These are phyloP conservation scores for Sphecodes monilicornis DNA, from an alignment of 2,888 invertebrate species.

Conservation along the genomic window DNA sequence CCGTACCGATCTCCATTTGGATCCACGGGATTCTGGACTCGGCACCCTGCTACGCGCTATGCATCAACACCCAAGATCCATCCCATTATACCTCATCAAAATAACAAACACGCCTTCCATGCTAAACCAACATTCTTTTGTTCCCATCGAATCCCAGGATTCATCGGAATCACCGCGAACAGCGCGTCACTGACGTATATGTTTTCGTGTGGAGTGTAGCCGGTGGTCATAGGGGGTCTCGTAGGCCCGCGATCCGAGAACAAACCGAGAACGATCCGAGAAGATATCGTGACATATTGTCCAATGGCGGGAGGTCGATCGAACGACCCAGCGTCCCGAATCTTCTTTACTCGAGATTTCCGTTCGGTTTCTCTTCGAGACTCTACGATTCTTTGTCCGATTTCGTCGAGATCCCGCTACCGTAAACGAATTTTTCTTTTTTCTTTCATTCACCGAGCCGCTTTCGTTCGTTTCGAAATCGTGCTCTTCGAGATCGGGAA, in stretches of 20 bases:
- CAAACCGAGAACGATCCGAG: slow-evolving; percentile 39
- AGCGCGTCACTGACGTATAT: slow-evolving; percentile 62
- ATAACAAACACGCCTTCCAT: slow-evolving; percentile 83
- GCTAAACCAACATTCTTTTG: slow-evolving; percentile 83
- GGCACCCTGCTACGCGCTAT: slow-evolving; percentile 83
- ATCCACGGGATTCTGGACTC: slow-evolving; percentile 72
- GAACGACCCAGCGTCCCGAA: slow-evolving; percentile 15
- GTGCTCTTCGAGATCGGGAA: not conserved
- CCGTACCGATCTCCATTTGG: slow-evolving; percentile 63
- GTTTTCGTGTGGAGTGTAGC: slow-evolving; percentile 48
- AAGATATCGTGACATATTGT: slow-evolving; percentile 64
- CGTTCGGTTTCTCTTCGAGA: not conserved
- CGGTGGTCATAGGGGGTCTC: slow-evolving; percentile 51
- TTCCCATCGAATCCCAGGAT: slow-evolving; percentile 78
- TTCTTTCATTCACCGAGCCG: not conserved
- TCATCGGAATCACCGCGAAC: slow-evolving; percentile 81
- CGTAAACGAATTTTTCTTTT: not conserved
- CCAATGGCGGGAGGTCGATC: slow-evolving; percentile 52
- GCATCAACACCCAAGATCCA: slow-evolving; percentile 84
- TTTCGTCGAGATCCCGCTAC: not conserved
- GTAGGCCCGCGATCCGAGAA: slow-evolving; percentile 2
- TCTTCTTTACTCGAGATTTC: not conserved
- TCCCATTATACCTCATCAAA: slow-evolving; percentile 83
- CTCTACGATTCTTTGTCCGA: not conserved
- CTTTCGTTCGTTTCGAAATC: not conserved